Evolutionary conservation across 2,888 invertebrate species (phyloP), one percentile per base, ranked within the genome.

Genomic region (Dicyrtoma fusca): DNA sequence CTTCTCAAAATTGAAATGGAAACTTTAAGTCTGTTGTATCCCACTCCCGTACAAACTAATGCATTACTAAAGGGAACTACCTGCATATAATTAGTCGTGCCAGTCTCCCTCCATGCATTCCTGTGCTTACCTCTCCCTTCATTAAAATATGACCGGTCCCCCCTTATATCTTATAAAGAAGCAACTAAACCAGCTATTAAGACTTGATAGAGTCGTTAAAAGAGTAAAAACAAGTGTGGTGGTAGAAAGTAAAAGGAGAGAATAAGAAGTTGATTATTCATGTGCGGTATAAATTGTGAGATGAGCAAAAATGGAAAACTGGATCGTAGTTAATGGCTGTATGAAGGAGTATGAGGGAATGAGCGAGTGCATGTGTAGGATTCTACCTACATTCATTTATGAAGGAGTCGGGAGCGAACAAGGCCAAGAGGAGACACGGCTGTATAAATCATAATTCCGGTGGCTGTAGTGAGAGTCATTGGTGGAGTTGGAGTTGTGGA

Each of bases 401-500:
- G 23, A 21, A 17, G 21, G 17, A 55, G 55, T 34, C 8, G 34
- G 34, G 34, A 57, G 25, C 8, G 44, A 34, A 42, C 5, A 34
- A 34, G 34, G 34, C 34, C n/a, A 26, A n/a, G 23, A 21, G 26
- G 44, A 45, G 68, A 68, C 45, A 68, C 19, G 68, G 51, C 57
- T 44, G 57, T 59, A 68, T 68, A 68, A 68, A 68, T 68, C 68
- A 68, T 68, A 68, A 68, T 68, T 68, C 44, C 45, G 57, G 68
- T 49, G 34, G 42, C 42, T 61, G 63, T 47, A 47, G 49, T 47
- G 47, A 25, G 26, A 65, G 19, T 63, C 45, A 34, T 34, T 34
- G 34, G 4, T 34, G 34, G 34, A 34, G 34, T 8, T 8, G 4
- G 8, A 34, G 34, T 34, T 34, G 34, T 34, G 34, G 34, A 34